Evolutionary conservation across 2,113 vertebrate species (phyloP), one percentile per base, ranked within the genome.

Genomic region (Riparia riparia): DNA sequence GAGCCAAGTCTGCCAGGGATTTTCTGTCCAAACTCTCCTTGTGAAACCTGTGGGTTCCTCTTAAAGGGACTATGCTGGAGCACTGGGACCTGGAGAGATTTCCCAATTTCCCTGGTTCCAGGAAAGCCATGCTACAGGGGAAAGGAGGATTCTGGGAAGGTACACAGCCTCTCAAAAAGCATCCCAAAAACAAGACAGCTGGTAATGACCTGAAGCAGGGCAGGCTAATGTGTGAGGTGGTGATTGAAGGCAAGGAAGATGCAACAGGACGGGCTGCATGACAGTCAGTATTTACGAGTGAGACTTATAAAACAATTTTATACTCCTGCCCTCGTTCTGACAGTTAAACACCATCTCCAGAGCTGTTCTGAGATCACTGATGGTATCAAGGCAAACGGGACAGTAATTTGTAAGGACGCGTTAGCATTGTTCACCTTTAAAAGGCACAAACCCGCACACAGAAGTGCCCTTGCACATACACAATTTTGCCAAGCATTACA

Each of bases 301-400:
- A 80, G 22, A 78, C 61, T 79, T 63, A 61, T 8, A 85, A 73
- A 93, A 70, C 42, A 39, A 20, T 82, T 90, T 94, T 74, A 84
- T 41, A 49, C 9, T 45, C 82, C 32, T 89, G 81, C 44, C 58
- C 76, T 95, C 83, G 64, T 76, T 96, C 58, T 89, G 71, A 44
- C 71, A 88, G 28, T 89, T 71, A 85, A 88, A 80, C 31, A 77
- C 44, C 49, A 89, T 63, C 83, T 88, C 60, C 68, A 85, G 82
- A 87, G 66, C 12, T 74, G 56, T 53, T 74, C 69, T 95, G 94
- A 97, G 91, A 89, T 93, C 77, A 84, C 28, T 71, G 89, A 96
- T 90, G 58, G 56, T 86, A 95, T 70, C 89, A 82, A 77, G n/a
- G 76, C 47, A 89, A 96, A 91, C 4, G 51, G 47, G 71, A 49